A percentile compares a stretch with the other conserved stretches of the same genome.
These are phyloP conservation scores for Atractosteus spatula DNA, from an alignment of 2,113 vertebrate genomes.

Conservation along the genomic window DNA sequence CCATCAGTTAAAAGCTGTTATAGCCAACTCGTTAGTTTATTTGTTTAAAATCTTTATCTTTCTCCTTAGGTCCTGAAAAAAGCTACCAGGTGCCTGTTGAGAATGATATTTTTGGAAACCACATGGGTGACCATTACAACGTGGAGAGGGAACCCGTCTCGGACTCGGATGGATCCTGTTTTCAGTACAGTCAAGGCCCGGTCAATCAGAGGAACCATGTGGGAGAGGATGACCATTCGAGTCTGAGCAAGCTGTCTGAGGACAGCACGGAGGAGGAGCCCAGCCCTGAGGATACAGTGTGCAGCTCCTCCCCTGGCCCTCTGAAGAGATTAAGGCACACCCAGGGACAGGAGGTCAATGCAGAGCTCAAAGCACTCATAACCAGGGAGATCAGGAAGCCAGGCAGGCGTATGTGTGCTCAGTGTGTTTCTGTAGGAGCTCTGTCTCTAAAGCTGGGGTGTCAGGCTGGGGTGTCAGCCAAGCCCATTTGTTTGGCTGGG, in stretches of 20 bases:
- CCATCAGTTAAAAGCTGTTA: too few relatives aligned
- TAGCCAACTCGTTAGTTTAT: too few relatives aligned
- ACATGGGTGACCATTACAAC: constrained; percentile 70
- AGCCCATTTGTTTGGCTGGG: too few relatives aligned
- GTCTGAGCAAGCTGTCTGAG: constrained; percentile 52
- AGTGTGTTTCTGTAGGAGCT: not conserved
- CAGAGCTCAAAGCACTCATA: constrained; percentile 82
- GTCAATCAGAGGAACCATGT: constrained; percentile 53
- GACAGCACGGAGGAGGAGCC: constrained; percentile 56
- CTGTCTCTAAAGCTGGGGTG: not conserved
- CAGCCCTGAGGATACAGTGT: constrained; percentile 50
- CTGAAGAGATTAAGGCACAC: constrained; percentile 74
- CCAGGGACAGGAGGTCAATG: constrained; percentile 82
- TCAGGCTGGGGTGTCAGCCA: too few relatives aligned
- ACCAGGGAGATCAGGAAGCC: constrained; percentile 93
- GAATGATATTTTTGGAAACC: constrained; percentile 74
- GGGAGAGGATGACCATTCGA: constrained; percentile 57
- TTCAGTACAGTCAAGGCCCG: constrained; percentile 44
- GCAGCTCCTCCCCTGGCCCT: constrained; percentile 67
- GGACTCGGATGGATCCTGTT: constrained; percentile 56
- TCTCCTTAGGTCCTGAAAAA: constrained; percentile 59
- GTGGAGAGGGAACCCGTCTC: constrained; percentile 51
- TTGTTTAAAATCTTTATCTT: not conserved
- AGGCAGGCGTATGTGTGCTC: constrained; percentile 80
- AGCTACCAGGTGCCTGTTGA: constrained; percentile 51